These are phyloP conservation scores for Aphrocallistes beatrix DNA, from an alignment of 37 sponge, comb jelly and placozoan species.

Conservation along the genomic window DNA sequence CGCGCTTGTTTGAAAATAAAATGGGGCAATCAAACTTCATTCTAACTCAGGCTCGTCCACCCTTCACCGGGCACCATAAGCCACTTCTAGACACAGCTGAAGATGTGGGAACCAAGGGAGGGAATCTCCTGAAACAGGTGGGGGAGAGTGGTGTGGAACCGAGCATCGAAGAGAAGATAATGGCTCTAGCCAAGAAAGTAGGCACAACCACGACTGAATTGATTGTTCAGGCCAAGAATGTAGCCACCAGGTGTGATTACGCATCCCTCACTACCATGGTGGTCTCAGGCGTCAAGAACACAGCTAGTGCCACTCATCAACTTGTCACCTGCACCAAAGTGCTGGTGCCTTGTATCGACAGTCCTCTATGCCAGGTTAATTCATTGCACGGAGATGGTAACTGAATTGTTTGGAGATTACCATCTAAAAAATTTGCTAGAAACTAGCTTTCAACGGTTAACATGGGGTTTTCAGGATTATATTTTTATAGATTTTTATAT, in stretches of 20 bases:
- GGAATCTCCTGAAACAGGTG: conserved; percentile 48
- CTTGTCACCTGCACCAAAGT: conserved; percentile 81
- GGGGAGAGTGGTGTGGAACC: conserved; percentile 60
- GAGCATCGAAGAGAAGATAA: conserved; percentile 43
- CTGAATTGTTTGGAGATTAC: too few species aligned
- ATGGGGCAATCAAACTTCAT: too few species aligned
- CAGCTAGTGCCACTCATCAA: conserved; percentile 73
- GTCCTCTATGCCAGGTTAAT: conserved; percentile 53
- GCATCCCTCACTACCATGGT: conserved; percentile 61
- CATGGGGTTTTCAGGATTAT: too few species aligned
- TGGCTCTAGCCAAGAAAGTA: conserved; percentile 83
- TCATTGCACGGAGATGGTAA: too few species aligned
- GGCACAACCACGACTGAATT: conserved; percentile 77
- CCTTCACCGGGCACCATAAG: conserved; percentile 28
- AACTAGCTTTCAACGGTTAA: too few species aligned
- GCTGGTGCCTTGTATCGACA: conserved; percentile 62
- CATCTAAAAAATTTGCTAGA: too few species aligned
- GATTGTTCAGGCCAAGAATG: conserved; percentile 69
- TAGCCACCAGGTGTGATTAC: conserved; percentile 71
- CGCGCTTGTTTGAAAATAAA: too few species aligned
- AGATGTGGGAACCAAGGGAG: conserved; percentile 62
- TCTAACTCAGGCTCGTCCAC: background rate
- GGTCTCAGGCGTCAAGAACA: conserved; percentile 53
- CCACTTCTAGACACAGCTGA: conserved; percentile 57
- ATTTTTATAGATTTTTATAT: too few species aligned